Evolutionary conservation across 2,888 invertebrate genomes (phyloP).

Genomic region (Rhimphoctona megacephalus): DNA sequence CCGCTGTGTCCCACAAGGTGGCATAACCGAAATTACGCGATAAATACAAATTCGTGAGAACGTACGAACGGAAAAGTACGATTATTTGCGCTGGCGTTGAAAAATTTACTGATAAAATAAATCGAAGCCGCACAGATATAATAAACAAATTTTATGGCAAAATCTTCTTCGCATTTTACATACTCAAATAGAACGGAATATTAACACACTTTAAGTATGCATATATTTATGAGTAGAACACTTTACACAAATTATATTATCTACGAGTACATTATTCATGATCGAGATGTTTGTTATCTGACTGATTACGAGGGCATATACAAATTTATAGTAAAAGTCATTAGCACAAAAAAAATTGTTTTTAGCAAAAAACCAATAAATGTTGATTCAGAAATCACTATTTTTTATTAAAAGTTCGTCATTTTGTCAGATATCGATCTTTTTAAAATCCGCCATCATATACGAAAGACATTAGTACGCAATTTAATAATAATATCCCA

Average conservation of each 20-base stretch:
- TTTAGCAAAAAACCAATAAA: too few species aligned
- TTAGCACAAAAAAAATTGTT: too few species aligned
- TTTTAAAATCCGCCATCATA: too few species aligned
- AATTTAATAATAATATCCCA: too few species aligned
- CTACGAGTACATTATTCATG: neutral
- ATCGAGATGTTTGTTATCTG: neutral
- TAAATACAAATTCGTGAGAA: slow-evolving; percentile 20
- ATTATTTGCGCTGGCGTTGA: neutral
- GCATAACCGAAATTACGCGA: neutral
- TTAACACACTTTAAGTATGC: neutral
- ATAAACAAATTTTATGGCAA: neutral
- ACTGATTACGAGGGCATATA: neutral
- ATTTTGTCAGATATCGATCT: too few species aligned
- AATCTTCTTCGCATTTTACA: neutral
- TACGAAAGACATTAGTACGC: too few species aligned
- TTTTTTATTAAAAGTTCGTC: too few species aligned
- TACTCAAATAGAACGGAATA: neutral
- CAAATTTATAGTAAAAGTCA: neutral
- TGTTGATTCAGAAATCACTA: too few species aligned
- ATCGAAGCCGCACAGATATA: neutral
- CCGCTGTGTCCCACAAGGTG: neutral
- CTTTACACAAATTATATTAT: neutral
- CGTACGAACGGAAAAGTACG: neutral
- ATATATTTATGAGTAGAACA: neutral
- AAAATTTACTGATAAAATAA: neutral